These are phyloP conservation scores for Drosophila quinaria DNA, from an alignment of 2,888 invertebrate genomes.

Conservation along the genomic window DNA sequence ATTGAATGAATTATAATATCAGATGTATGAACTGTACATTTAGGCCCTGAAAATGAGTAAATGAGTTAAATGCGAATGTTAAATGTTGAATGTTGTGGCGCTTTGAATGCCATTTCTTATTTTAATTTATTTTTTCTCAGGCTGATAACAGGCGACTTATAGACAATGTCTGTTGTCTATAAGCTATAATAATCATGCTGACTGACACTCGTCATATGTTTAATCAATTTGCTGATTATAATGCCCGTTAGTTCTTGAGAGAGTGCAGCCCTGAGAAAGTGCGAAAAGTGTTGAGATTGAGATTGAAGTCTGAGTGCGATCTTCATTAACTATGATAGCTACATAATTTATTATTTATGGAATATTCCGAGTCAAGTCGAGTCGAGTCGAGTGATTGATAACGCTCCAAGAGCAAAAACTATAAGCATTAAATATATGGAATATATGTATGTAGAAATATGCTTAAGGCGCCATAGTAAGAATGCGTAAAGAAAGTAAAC, in stretches of 20 bases:
- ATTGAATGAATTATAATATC: constrained; percentile 17
- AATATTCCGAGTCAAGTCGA: constrained; percentile 69
- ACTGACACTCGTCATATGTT: constrained; percentile 13
- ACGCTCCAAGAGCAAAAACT: constrained; percentile 41
- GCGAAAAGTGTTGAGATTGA: constrained; percentile 67
- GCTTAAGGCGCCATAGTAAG: background rate
- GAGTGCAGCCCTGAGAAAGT: constrained; percentile 68
- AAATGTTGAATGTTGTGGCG: constrained; percentile 24
- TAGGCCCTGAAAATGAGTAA: constrained; percentile 10
- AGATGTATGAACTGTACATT: constrained; percentile 4
- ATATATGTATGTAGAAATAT: too few relatives aligned
- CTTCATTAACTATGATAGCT: constrained; percentile 58
- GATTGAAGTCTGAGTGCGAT: constrained; percentile 2
- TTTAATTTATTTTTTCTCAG: constrained; percentile 59
- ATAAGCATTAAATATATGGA: constrained; percentile 3
- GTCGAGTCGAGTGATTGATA: constrained; percentile 46
- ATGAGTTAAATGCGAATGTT: constrained; percentile 13
- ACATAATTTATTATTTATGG: constrained; percentile 68
- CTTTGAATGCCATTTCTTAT: constrained; percentile 36
- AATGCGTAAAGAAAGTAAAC: constrained; percentile 58
- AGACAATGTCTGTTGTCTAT: constrained; percentile 2
- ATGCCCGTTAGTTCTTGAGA: background rate
- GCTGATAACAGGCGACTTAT: constrained; percentile 60
- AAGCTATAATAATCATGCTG: background rate
- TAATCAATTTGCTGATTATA: constrained; percentile 52